Evolutionary conservation across 2,888 invertebrate genomes (phyloP).

Genomic region (Ferdinandea cuprea): DNA sequence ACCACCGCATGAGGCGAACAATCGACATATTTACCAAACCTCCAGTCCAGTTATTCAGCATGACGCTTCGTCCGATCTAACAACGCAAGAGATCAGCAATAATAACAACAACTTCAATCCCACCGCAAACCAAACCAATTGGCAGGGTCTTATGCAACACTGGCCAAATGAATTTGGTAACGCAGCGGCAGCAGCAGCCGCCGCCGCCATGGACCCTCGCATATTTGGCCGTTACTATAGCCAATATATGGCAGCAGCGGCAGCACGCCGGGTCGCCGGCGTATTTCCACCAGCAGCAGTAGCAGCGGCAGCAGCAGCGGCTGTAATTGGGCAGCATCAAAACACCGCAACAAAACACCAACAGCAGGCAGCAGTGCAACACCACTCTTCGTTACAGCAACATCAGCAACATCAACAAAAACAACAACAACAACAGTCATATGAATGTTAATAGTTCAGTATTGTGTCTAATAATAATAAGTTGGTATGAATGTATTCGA

Average conservation of each 20-base stretch:
- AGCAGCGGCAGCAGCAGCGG: slow-evolving; percentile 66
- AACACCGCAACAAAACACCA: slow-evolving; percentile 20
- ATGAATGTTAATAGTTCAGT: slow-evolving; percentile 61
- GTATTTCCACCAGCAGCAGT: slow-evolving; percentile 71
- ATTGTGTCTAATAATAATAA: slow-evolving; percentile 4
- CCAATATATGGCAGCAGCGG: slow-evolving; percentile 81
- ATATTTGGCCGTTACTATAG: slow-evolving; percentile 82
- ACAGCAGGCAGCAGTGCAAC: slow-evolving; percentile 27
- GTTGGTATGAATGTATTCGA: slow-evolving; percentile 12
- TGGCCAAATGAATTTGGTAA: slow-evolving; percentile 75
- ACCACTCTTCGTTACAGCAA: slow-evolving; percentile 27
- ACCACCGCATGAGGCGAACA: slow-evolving; percentile 27
- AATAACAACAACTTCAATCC: slow-evolving; percentile 65
- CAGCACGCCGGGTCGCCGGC: slow-evolving; percentile 76
- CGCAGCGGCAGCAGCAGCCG: slow-evolving; percentile 65
- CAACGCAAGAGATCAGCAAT: slow-evolving; percentile 37
- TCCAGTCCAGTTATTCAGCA: slow-evolving; percentile 48
- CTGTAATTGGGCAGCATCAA: slow-evolving; percentile 55
- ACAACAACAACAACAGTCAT: slow-evolving; percentile 44
- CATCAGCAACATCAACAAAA: slow-evolving; percentile 26
- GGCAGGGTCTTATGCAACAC: slow-evolving; percentile 77
- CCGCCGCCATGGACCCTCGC: slow-evolving; percentile 78
- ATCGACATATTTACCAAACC: slow-evolving; percentile 35
- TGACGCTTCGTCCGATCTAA: slow-evolving; percentile 38
- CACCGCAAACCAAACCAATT: slow-evolving; percentile 55